phyloP scores from a whole-genome alignment of 2,888 invertebrate species.

The Nemotelus nigrinus region DNA sequence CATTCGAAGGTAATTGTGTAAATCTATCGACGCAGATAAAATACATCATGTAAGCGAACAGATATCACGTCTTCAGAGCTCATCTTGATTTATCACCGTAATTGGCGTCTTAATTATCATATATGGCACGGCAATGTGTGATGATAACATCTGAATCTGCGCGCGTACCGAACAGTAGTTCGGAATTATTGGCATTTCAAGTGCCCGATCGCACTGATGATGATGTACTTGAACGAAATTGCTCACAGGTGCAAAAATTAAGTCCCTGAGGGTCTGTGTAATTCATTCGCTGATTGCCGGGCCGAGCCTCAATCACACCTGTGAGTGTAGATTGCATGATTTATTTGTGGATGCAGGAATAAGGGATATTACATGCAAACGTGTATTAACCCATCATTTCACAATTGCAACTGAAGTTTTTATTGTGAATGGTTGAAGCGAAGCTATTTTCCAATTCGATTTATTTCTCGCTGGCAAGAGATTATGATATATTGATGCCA shows the following conservation, averaged over 20 bases:
- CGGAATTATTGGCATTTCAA: slow-evolving; percentile 28
- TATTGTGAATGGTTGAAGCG: too few species aligned
- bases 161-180: slow-evolving; percentile 29
- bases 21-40: background rate
- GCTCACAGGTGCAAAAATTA: slow-evolving; percentile 44
- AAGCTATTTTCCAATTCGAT: too few species aligned
- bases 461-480: too few species aligned
- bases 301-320: slow-evolving; percentile 18
- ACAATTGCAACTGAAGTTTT: too few species aligned
- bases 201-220: background rate
- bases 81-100: slow-evolving; percentile 42
- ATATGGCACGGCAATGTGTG: slow-evolving; percentile 26
- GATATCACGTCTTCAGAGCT: slow-evolving; percentile 34
- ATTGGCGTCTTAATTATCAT: slow-evolving; percentile 40
- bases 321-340: slow-evolving; percentile 21
- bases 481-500: too few species aligned
- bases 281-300: background rate
- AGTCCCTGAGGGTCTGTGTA: background rate
- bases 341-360: too few species aligned
- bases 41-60: background rate
- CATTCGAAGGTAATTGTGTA: slow-evolving; percentile 11
- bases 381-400: too few species aligned
- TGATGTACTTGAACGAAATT: slow-evolving; percentile 9
- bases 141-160: slow-evolving; percentile 36
- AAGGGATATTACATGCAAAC: too few species aligned